These are phyloP conservation scores for Nasonovia ribisnigri DNA, from an alignment of 2,888 invertebrate genomes.

Conservation along the genomic window DNA sequence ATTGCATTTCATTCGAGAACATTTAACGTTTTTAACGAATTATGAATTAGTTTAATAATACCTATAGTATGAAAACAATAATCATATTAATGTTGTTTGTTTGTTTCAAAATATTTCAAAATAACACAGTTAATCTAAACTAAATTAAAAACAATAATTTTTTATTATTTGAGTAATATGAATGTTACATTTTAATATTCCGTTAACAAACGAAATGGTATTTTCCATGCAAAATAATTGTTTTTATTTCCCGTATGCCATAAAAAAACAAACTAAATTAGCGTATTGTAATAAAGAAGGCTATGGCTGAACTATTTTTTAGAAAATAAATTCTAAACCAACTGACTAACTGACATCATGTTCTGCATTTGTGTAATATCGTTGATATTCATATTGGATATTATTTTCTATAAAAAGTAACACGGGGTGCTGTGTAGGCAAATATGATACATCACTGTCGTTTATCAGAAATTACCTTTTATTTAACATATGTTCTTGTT, in stretches of 20 bases:
- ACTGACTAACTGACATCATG: neutral
- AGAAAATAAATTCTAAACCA: neutral
- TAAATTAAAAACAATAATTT: neutral
- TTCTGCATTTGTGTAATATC: neutral
- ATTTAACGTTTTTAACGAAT: neutral
- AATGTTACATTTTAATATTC: neutral
- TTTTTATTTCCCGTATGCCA: neutral
- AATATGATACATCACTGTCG: slow-evolving; percentile 26
- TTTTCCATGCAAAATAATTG: neutral
- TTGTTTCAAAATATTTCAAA: neutral
- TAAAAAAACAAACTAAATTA: neutral
- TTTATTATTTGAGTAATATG: neutral
- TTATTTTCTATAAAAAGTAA: neutral
- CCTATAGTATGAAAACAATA: neutral
- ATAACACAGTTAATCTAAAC: neutral
- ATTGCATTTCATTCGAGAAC: neutral
- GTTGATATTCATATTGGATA: neutral
- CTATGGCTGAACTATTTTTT: neutral
- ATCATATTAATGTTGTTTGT: neutral
- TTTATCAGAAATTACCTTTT: neutral
- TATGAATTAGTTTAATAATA: neutral
- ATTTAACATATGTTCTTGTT: neutral
- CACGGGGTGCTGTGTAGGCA: slow-evolving; percentile 43
- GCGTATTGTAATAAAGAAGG: neutral
- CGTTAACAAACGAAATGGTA: neutral